Percentiles rank a stretch among this genome's conserved stretches.
Conservation (phyloP, 1,140 invertebrate genomes). For the Rhyzopertha dominica region DNA sequence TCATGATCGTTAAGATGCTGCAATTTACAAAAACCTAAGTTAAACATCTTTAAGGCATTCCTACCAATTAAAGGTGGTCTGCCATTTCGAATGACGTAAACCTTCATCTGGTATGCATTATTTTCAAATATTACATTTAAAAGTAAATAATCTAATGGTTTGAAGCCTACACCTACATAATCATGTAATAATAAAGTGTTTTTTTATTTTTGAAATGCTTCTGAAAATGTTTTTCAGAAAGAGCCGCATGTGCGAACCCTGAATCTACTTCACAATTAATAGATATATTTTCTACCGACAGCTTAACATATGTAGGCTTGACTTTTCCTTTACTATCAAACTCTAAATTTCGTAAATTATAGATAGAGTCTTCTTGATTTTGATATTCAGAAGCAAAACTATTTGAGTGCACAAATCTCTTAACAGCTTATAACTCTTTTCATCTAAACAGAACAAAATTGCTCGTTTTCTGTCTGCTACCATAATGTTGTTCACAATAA, state of each 20-base stretch:
- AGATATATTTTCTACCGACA: conserved; percentile 13
- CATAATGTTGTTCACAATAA: no score
- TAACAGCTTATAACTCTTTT: no score
- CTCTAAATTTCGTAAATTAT: no score
- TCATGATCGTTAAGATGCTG: no score
- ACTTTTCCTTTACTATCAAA: no score
- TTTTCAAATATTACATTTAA: conserved; percentile 11
- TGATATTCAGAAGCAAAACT: no score
- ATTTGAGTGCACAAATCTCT: no score
- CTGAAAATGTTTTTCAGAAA: conserved; percentile 19
- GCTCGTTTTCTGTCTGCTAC: no score
- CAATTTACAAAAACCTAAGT: conserved; percentile 38
- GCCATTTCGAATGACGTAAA: conserved; percentile 27
- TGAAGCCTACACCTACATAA: conserved; percentile 14
- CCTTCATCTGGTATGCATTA: no score
- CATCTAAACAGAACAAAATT: no score
- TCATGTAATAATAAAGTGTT: conserved; percentile 14
- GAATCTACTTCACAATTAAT: conserved; percentile 18
- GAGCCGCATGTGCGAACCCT: conserved; percentile 16
- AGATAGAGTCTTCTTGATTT: no score
- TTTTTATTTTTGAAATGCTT: conserved; percentile 20
- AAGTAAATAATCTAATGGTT: conserved; percentile 13
- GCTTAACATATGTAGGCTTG: conserved; percentile 19
- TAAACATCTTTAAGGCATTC: conserved; percentile 16
- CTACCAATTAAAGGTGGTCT: conserved; percentile 29